Conservation (phyloP, 2,888 invertebrate genomes). For the Saturnia japonica region DNA sequence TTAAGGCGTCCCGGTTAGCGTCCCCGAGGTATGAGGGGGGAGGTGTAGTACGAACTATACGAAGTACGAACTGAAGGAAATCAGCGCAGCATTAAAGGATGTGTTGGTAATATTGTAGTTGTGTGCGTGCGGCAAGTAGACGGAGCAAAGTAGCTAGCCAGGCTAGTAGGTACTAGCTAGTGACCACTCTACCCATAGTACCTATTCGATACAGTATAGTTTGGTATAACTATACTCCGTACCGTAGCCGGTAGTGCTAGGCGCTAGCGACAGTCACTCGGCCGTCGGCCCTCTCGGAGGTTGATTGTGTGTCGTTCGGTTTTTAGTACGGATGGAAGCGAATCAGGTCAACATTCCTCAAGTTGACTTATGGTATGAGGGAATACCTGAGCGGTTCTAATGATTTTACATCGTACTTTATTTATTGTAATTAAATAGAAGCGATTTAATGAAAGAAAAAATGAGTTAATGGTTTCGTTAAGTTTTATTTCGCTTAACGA, state of each 20-base stretch:
- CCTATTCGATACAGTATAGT: neutral
- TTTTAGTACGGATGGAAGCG: conserved; percentile 58
- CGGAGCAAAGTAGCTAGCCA: conserved; percentile 34
- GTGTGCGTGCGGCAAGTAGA: conserved; percentile 57
- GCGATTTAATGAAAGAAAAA: neutral
- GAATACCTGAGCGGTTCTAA: conserved; percentile 73
- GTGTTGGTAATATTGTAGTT: conserved; percentile 58
- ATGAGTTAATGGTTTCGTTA: neutral
- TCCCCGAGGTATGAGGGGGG: conserved; percentile 54
- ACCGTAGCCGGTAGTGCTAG: neutral
- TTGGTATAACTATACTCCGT: neutral
- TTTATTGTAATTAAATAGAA: conserved; percentile 51
- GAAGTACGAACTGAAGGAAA: conserved; percentile 69
- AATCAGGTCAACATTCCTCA: conserved; percentile 73
- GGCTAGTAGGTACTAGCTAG: conserved; percentile 22
- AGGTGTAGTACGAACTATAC: conserved; percentile 49
- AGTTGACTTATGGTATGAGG: conserved; percentile 73
- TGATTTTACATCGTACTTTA: conserved; percentile 64
- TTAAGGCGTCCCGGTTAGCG: conserved; percentile 39
- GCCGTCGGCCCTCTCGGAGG: conserved; percentile 46
- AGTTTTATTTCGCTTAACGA: neutral
- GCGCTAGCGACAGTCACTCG: conserved; percentile 43
- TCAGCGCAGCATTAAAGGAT: conserved; percentile 60
- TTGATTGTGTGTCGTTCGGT: conserved; percentile 51
- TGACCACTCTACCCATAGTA: conserved; percentile 16